A percentile compares a stretch with the other conserved stretches of the same genome.
phyloP scores from a whole-genome alignment of 2,888 invertebrate genomes.

The Leptinotarsa haldemani region DNA sequence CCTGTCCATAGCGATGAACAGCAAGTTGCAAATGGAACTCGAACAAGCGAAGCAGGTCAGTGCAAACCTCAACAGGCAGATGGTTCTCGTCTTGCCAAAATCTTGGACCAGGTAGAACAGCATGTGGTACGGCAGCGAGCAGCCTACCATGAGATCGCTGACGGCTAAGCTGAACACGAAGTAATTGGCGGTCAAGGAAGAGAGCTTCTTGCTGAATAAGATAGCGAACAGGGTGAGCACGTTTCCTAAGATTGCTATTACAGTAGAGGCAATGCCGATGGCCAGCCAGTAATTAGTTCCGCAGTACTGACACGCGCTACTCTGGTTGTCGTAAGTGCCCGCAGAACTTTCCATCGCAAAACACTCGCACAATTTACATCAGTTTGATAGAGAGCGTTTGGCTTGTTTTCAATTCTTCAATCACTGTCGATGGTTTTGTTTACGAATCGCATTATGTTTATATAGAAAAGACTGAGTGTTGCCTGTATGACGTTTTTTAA shows the following conservation, averaged over 20 bases:
- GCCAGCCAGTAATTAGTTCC: constrained; percentile 38
- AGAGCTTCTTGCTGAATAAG: constrained; percentile 75
- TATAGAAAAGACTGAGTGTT: constrained; percentile 11
- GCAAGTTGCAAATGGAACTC: constrained; percentile 82
- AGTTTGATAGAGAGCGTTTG: not conserved
- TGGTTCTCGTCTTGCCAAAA: constrained; percentile 72
- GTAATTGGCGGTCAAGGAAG: constrained; percentile 79
- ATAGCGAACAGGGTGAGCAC: constrained; percentile 81
- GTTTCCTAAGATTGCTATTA: constrained; percentile 69
- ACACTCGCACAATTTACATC: not conserved
- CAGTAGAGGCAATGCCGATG: constrained; percentile 27
- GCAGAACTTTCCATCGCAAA: constrained; percentile 23
- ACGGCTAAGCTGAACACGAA: constrained; percentile 84
- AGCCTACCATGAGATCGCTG: constrained; percentile 82
- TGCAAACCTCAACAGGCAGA: constrained; percentile 79
- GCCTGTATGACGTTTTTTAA: constrained; percentile 10
- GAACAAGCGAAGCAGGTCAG: constrained; percentile 81
- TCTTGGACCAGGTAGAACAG: constrained; percentile 75
- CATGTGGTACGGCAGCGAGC: constrained; percentile 82
- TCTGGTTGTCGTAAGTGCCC: not conserved
- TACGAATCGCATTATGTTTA: not conserved
- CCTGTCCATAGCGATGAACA: constrained; percentile 82
- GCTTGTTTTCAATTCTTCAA: constrained; percentile 21
- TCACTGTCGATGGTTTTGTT: constrained; percentile 24
- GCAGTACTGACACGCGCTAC: constrained; percentile 34